Base-by-base conservation (phyloP, 2,888 invertebrate species). In the Lithodes maja region DNA sequence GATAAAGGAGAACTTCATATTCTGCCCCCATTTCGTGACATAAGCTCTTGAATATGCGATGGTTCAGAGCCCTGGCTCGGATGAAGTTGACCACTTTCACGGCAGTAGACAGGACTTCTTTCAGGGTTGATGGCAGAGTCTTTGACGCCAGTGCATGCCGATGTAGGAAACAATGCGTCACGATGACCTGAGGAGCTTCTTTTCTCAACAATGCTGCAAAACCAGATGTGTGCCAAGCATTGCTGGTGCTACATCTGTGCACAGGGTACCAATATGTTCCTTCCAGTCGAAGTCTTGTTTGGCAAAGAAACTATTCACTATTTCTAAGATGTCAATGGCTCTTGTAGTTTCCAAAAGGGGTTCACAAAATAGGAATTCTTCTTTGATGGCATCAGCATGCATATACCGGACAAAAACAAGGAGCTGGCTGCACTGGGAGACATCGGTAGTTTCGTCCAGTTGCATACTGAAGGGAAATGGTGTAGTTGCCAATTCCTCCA, bases 1-100 rank as follows among this genome's bases (percentile, higher is more conserved):
- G 88, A 68, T 17, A 92, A 5, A 92, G 88, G 12, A 92, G 90
- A n/a, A 92, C 86, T 79, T 55, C 55, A 86, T 91, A 69, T 33
- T 85, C 68, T 74, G 53, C 75, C n/a, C 84, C 92, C 54, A 92
- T 79, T 77, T 91, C 92, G 82, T 91, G 61, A 61, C 91, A 92
- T 33, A 92, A 81, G 12, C 52, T 77, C 54, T 91, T 87, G 81
- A 92, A 91, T 68, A 92, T 33, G 55, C 92, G 80, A 69, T 91
- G 87, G 79, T 92, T 92, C 78, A 92, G 74, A 85, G 89, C 87
- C 78, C 80, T 81, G 49, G 71, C 61, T 69, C 86, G 77, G 75
- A 92, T 92, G 55, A 92, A 92, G 68, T 90, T 90, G 49, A 91
- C 68, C 54, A 81, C 50, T 68, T 54, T 88, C n/a, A 55, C 54